phyloP scores from a whole-genome alignment of 2,888 invertebrate species.

The Spodoptera exigua region DNA sequence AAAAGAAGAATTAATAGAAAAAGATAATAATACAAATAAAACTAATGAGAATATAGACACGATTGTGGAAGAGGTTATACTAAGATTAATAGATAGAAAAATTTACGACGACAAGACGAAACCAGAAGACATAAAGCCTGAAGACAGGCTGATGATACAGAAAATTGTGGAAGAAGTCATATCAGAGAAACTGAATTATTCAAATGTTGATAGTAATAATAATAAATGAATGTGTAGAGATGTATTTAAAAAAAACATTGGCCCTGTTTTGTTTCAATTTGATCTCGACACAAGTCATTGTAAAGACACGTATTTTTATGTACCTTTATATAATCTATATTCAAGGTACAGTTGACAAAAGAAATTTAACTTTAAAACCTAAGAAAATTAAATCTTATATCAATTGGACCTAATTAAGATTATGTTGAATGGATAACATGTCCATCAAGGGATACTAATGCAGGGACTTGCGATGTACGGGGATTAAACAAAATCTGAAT shows the following conservation, averaged over 20 bases:
- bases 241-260: constrained; percentile 14
- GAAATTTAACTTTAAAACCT: too few species aligned
- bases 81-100: constrained; percentile 85
- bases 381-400: too few species aligned
- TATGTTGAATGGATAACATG: too few species aligned
- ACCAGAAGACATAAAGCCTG: constrained; percentile 82
- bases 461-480: background rate
- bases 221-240: constrained; percentile 51
- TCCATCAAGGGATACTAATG: background rate
- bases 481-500: too few species aligned
- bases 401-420: too few species aligned
- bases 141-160: constrained; percentile 83
- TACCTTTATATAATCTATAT: background rate
- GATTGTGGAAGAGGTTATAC: constrained; percentile 86
- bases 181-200: constrained; percentile 80
- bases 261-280: constrained; percentile 42
- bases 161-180: constrained; percentile 86
- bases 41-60: constrained; percentile 80
- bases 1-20: constrained; percentile 51
- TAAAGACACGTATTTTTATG: constrained; percentile 4
- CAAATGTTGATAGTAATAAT: constrained; percentile 63
- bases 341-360: background rate
- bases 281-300: constrained; percentile 50
- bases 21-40: constrained; percentile 54
- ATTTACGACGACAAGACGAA: constrained; percentile 87